Conservation (phyloP, 2,888 invertebrate genomes). For the Hydroisotoma schaefferi region DNA sequence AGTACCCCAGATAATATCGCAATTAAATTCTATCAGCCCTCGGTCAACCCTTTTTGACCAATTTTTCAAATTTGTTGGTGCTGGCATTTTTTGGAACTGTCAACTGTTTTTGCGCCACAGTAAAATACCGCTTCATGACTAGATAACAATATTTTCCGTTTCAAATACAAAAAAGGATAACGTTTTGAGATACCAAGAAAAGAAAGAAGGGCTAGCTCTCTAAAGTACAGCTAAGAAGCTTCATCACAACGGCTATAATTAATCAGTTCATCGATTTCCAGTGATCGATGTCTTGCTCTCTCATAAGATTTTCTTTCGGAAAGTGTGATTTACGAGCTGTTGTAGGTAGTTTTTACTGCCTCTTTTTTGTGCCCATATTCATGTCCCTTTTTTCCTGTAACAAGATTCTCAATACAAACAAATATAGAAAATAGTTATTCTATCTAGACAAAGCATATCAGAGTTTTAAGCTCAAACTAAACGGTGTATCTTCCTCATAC, state of each 20-base stretch:
- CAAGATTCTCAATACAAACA: neutral
- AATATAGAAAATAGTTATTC: constrained; percentile 11
- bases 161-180: too few relatives aligned
- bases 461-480: neutral
- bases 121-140: too few relatives aligned
- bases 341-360: constrained; percentile 49
- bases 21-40: too few relatives aligned
- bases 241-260: constrained; percentile 2
- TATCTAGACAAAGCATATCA: neutral
- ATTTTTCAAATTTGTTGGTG: too few relatives aligned
- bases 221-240: neutral
- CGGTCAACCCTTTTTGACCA: too few relatives aligned
- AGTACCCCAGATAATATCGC: too few relatives aligned
- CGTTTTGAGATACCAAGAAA: too few relatives aligned
- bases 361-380: constrained; percentile 38
- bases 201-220: too few relatives aligned
- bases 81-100: too few relatives aligned
- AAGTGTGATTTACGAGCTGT: constrained; percentile 50
- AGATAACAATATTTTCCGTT: too few relatives aligned
- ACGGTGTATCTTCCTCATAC: too few relatives aligned
- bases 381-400: constrained; percentile 10
- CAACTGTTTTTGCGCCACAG: too few relatives aligned
- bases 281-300: constrained; percentile 50
- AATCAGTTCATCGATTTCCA: constrained; percentile 49
- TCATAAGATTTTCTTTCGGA: constrained; percentile 49